Evolutionary conservation across 2,888 invertebrate species (phyloP), one percentile per base, ranked within the genome.

Genomic region (Platerodrilus igneus): DNA sequence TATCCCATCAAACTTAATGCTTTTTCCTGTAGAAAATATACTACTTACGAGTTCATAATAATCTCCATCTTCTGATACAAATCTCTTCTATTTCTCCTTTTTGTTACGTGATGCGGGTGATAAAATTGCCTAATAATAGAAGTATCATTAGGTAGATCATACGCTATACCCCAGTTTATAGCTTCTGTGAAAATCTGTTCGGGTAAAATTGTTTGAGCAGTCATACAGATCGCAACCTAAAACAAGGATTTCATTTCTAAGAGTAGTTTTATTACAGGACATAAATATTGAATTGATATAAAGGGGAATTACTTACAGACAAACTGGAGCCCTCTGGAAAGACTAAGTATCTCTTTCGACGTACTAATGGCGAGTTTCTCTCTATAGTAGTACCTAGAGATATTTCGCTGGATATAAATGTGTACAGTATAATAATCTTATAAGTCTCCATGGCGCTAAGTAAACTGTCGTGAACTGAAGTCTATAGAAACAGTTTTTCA

Each of bases 81-180:
- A 36, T 83, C 79, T 9, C 86, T 63, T 0, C 85, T 71, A 45
- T 76, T 78, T 31, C 83, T 70, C 8, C 84, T 71, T 54, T 76
- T 75, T 15, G 76, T 63, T 3, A 73, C 52, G 1, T 74, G 70
- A 36, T 71, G 70, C 3, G 58, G 55, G 14, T 56, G 31, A 21
- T 57, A 58, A 32, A 50, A 45, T 9, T 53, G 31, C 11, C 52
- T 30, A 38, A 52, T 25, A 8, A 40, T 37, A 2, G 53, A 0
- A 71, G 78, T 62, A 45, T 79, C 77, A 48, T 82, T 80, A 0
- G 86, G 86, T 23, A 87, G 62, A 52, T 85, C 81, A 71, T 81
- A 87, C 0, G 86, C 84, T 47, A 86, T 64, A 1, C 86, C 85
- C 40, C 84, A 83, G 1, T 86, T 86, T 18, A 81, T 72, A 1